Evolutionary conservation across 2,888 invertebrate species (phyloP).

Genomic region (Ophion ventricosus): DNA sequence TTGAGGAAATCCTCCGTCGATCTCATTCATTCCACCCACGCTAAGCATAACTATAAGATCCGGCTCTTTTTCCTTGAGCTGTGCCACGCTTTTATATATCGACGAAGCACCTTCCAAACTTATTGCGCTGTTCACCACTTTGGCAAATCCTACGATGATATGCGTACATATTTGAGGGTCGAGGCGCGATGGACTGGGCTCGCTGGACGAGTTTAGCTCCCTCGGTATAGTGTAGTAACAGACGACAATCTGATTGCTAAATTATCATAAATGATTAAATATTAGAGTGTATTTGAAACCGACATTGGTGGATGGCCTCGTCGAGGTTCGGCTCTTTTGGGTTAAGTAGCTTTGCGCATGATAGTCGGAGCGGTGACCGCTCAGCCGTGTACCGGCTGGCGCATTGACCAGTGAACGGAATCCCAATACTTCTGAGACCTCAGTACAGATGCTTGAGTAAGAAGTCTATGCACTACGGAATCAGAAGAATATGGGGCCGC

Average conservation of each 20-base stretch:
- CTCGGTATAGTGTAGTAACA: constrained; percentile 89
- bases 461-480: too few species aligned
- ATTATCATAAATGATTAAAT: neutral
- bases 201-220: constrained; percentile 76
- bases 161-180: constrained; percentile 92
- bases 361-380: too few species aligned
- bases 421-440: too few species aligned
- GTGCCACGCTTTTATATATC: constrained; percentile 83
- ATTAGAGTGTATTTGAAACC: neutral
- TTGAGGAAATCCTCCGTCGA: constrained; percentile 86
- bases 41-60: constrained; percentile 91
- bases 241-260: constrained; percentile 82
- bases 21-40: constrained; percentile 86
- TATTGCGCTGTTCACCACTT: constrained; percentile 86
- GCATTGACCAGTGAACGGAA: too few species aligned
- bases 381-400: too few species aligned
- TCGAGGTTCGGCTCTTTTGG: too few species aligned
- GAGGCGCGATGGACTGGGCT: constrained; percentile 85
- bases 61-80: constrained; percentile 86
- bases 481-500: too few species aligned
- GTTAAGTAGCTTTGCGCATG: too few species aligned
- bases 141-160: constrained; percentile 91
- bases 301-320: neutral
- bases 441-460: too few species aligned
- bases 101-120: constrained; percentile 83